Conservation (phyloP, 2,113 vertebrate genomes). For the Ploceus nigricollis region DNA sequence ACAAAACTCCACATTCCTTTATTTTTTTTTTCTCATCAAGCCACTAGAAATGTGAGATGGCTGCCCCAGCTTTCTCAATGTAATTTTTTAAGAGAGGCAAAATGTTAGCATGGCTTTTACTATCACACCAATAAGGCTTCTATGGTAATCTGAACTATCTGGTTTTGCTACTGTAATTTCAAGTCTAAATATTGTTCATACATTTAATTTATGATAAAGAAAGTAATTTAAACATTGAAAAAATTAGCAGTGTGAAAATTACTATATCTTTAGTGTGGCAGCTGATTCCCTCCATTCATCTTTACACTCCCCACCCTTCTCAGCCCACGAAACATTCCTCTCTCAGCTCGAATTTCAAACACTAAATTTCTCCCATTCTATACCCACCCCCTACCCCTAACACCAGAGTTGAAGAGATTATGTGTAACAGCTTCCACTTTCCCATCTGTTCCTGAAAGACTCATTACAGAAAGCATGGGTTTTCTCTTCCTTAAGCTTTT, state of each 20-base stretch:
- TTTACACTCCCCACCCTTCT: background rate
- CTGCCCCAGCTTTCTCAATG: background rate
- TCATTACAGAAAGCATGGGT: background rate
- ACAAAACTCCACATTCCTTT: background rate
- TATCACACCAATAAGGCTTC: background rate
- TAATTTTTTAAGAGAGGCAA: background rate
- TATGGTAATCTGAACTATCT: background rate
- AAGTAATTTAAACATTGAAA: background rate
- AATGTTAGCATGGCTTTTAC: background rate
- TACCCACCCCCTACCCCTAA: background rate
- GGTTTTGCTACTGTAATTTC: background rate
- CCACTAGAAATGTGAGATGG: background rate
- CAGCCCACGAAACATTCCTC: background rate
- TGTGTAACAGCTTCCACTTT: slow-evolving; percentile 26
- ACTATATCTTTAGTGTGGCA: background rate
- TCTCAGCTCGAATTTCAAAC: background rate
- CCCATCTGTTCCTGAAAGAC: slow-evolving; percentile 29
- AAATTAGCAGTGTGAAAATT: background rate
- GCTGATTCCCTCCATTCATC: background rate
- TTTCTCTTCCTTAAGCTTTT: background rate
- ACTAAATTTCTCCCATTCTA: background rate
- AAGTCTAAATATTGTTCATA: background rate
- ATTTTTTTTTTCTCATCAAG: background rate
- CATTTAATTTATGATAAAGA: background rate
- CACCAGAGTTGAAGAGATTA: background rate